Base-by-base conservation (phyloP, 2,888 invertebrate species). In the Argyra leucocephala region DNA sequence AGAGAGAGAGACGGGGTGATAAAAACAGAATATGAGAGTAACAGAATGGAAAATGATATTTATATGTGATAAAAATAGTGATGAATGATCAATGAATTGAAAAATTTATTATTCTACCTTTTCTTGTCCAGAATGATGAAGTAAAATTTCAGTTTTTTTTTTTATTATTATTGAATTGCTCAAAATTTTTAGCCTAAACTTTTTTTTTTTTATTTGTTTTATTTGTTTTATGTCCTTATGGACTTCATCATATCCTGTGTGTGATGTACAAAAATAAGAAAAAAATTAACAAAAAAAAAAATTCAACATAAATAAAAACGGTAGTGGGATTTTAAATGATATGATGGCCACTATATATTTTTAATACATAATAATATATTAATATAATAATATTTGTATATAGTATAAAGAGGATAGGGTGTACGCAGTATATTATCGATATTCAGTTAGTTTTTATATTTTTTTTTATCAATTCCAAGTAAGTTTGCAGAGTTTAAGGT, bases 51-150 rank as follows among this genome's bases (percentile, higher is more conserved):
- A 48, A 48, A n/a, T 5, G 48, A 48, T 18, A 48, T 12, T 10
- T 10, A 6, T 48, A 48, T 48, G 48, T 48, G 48, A 48, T 15
- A 48, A 18, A 48, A 48, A 48, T 48, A 48, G 48, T 48, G 48
- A 48, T 48, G 48, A 48, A 48, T 48, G 48, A 18, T 48, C 48
- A 48, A 48, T 48, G 48, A 48, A 48, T 48, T 48, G 48, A 18
- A 48, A 48, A 48, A 48, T 48, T 48, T 48, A 48, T 48, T 48
- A 48, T 48, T n/a, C n/a, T 48, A 48, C 48, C 48, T 48, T 48
- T 48, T 48, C 18, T 48, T n/a, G 48, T 18, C 48, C 48, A n/a
- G 48, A n/a, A 15, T 48, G 48, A 48, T 48, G 48, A 48, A 48
- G n/a, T 48, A 18, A 18, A 18, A 18, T 48, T 48, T 15, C 12